Conservation (phyloP, 2,113 vertebrate species). For the Paracanthobrama guichenoti region DNA sequence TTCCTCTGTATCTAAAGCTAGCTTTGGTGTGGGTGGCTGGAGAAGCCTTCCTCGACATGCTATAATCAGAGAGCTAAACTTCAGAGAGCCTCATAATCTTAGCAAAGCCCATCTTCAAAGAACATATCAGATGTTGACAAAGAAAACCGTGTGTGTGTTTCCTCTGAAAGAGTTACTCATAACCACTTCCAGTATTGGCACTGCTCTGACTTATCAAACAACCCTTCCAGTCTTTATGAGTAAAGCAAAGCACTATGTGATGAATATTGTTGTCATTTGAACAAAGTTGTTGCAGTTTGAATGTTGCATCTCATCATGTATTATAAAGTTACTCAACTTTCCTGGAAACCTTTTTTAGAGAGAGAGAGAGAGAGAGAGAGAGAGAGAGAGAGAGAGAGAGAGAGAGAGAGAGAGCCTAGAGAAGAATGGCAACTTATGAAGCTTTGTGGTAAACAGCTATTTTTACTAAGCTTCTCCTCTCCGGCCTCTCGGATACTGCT, state of each 20-base stretch:
- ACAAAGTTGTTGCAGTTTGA: constrained; percentile 17
- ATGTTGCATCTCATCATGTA: background rate
- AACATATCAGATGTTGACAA: background rate
- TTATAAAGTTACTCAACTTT: constrained; percentile 21
- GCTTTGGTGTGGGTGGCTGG: constrained; percentile 59
- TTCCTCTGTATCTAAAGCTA: constrained; percentile 60
- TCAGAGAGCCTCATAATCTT: constrained; percentile 62
- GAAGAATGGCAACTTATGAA: constrained; percentile 50
- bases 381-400: background rate
- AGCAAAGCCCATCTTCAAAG: constrained; percentile 51
- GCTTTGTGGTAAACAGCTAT: constrained; percentile 48
- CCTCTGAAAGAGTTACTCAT: constrained; percentile 23
- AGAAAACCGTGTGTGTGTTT: constrained; percentile 20
- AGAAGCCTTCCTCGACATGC: constrained; percentile 42
- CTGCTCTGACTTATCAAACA: constrained; percentile 3
- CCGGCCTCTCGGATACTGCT: constrained; percentile 59
- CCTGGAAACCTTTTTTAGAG: background rate
- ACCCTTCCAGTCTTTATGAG: background rate
- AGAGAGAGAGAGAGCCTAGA: background rate
- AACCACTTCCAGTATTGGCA: background rate
- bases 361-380: too few species aligned
- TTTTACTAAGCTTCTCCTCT: constrained; percentile 51
- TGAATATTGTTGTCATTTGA: background rate
- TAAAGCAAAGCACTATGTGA: background rate
- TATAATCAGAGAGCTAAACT: constrained; percentile 66